Evolutionary conservation across 2,113 vertebrate species (phyloP).

Genomic region (Callospermophilus lateralis): DNA sequence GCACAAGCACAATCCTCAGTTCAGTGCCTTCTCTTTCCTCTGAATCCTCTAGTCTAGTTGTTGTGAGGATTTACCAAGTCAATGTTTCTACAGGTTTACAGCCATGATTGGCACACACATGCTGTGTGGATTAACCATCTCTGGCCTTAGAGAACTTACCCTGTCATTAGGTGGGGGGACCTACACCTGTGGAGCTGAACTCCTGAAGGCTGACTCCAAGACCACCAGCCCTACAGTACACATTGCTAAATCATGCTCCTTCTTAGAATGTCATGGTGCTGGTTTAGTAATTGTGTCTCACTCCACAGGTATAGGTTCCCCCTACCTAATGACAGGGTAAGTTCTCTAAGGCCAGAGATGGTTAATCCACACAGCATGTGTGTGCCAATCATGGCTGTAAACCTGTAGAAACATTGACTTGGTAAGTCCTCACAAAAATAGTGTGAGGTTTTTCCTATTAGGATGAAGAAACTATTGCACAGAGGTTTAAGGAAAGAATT

Average conservation of each 20-base stretch:
- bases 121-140: too few relatives aligned
- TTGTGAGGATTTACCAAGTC: too few relatives aligned
- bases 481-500: too few relatives aligned
- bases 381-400: background rate
- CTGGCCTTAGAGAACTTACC: too few relatives aligned
- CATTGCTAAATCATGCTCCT: background rate
- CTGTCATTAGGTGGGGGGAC: too few relatives aligned
- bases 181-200: too few relatives aligned
- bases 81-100: too few relatives aligned
- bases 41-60: background rate
- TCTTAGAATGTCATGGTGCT: background rate
- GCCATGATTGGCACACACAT: too few relatives aligned
- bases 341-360: background rate
- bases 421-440: background rate
- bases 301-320: background rate
- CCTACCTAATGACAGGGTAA: background rate
- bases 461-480: background rate
- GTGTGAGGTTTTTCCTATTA: background rate
- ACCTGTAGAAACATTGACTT: background rate
- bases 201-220: too few relatives aligned
- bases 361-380: background rate
- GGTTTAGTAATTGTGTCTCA: background rate
- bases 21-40: background rate
- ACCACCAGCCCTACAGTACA: background rate
- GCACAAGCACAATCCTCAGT: background rate